A percentile compares a stretch with the other conserved stretches of the same genome.
Evolutionary conservation across 2,888 invertebrate genomes (phyloP).

Genomic region (Pristionchus japonicus): DNA sequence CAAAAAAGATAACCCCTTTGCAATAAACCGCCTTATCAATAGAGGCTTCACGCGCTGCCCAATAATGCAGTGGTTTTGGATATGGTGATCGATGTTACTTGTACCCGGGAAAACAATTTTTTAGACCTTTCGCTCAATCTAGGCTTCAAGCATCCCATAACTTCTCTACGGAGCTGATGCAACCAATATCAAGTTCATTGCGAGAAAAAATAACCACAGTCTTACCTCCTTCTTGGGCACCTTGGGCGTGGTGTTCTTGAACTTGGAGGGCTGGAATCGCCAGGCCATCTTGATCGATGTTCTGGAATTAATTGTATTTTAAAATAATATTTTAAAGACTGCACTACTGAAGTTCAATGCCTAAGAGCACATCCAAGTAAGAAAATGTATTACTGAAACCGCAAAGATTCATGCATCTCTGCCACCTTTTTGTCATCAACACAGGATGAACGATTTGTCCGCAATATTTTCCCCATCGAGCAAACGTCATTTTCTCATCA

Average conservation of each 20-base stretch:
- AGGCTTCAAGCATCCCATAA: no score
- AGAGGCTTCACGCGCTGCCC: background rate
- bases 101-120: no score
- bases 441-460: background rate
- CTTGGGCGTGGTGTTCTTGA: slow-evolving; percentile 96
- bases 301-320: background rate
- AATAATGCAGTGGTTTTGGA: background rate
- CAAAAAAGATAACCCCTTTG: background rate
- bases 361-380: no score
- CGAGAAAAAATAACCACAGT: slow-evolving; percentile 25
- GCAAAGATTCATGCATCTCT: background rate
- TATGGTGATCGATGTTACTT: no score
- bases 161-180: background rate
- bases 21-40: background rate
- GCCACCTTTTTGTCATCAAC: background rate
- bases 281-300: slow-evolving; percentile 73
- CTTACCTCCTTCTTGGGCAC: slow-evolving; percentile 89
- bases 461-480: background rate
- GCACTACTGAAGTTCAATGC: no score
- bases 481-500: background rate
- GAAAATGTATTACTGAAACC: no score
- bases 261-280: slow-evolving; percentile 95
- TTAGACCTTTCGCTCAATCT: no score
- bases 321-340: no score
- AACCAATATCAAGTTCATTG: background rate